These are phyloP conservation scores for Mionectes macconnelli DNA, from an alignment of 2,113 vertebrate species.

Conservation along the genomic window DNA sequence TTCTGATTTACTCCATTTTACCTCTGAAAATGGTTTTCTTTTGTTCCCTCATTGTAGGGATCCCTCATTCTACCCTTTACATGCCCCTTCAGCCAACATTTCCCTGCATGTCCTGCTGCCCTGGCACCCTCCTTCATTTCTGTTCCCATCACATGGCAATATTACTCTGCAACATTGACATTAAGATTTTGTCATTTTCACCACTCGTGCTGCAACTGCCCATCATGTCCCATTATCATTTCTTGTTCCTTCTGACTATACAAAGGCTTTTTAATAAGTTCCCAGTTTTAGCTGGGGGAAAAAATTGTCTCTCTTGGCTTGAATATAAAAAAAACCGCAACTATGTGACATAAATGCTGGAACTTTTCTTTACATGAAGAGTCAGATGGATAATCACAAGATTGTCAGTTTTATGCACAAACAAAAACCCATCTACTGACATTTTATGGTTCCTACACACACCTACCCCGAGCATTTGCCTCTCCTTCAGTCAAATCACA, in stretches of 20 bases:
- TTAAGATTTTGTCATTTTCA: not conserved
- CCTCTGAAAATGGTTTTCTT: not conserved
- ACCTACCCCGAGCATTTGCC: not conserved
- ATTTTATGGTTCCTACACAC: not conserved
- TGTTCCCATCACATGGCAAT: not conserved
- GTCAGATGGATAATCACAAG: not conserved
- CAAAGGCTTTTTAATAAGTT: not conserved
- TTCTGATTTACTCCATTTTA: not conserved
- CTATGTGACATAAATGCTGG: not conserved
- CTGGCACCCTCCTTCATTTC: not conserved
- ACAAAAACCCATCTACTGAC: not conserved
- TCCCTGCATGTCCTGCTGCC: not conserved
- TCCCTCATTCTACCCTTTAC: fast-evolving
- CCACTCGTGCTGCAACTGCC: not conserved
- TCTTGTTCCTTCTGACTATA: not conserved
- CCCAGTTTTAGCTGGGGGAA: not conserved
- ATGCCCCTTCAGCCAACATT: not conserved
- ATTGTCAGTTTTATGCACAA: not conserved
- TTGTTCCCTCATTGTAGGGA: fast-evolving
- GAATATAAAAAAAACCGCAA: not conserved
- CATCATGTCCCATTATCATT: not conserved
- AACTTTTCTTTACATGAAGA: not conserved
- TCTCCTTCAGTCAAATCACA: not conserved
- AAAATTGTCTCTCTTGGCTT: not conserved
- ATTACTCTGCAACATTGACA: fast-evolving